Evolutionary conservation across 2,113 vertebrate genomes (phyloP), one percentile per base, ranked within the genome.

Genomic region (Onychostruthus taczanowskii): DNA sequence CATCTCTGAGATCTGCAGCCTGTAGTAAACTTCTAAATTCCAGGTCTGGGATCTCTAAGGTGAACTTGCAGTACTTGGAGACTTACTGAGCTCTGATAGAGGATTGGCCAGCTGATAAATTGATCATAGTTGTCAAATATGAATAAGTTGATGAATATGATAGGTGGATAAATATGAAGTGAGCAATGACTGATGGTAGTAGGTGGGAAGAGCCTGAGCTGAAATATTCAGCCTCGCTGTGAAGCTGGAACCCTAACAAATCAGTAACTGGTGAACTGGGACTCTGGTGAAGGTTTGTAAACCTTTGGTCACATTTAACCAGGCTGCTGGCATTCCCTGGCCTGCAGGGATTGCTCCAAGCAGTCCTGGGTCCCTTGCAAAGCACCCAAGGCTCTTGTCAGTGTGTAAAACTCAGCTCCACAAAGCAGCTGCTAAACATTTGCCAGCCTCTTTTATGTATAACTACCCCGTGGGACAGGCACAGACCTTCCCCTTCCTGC

Each of bases 361-460:
- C 72, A 37, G 8, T 63, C 67, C 41, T 13, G 35, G 23, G 31
- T 73, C 6, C 80, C 37, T 69, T 39, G 24, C 67, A 44, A 19
- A 92, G 68, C 91, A 31, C 62, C 3, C 0, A 2, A 28, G 52
- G 13, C 33, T 56, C 76, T 62, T 20, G 11, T 82, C 72, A 8
- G 4, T 0, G 0, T 39, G 43, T 79, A 83, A 63, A 64, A 47
- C 70, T 68, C 86, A 31, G 4, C 27, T 7, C 58, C 49, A 10
- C 63, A 24, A 49, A n/a, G 39, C 83, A 47, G 41, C 91, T 85
- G 94, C 90, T 90, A 86, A 94, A 88, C 82, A 88, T 94, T 93
- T 85, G 83, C 83, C 89, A 88, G 35, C 46, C 55, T 92, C 46
- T 58, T 83, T 66, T 93, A 55, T 85, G 24, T 15, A 3, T 68